Evolutionary conservation across 2,888 invertebrate species (phyloP), one percentile per base, ranked within the genome.

Genomic region (Drosophila robusta): DNA sequence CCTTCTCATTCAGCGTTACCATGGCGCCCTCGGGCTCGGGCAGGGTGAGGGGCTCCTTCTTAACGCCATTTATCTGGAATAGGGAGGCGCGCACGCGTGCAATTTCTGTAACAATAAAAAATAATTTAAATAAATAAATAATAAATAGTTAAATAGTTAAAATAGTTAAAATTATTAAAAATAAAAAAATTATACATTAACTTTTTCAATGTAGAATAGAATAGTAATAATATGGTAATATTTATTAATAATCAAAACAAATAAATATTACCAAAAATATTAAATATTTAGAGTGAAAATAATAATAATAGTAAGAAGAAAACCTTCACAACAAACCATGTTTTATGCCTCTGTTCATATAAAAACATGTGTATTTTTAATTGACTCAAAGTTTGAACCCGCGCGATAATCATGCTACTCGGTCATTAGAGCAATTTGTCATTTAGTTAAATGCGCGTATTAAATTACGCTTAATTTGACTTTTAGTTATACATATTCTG

Each of bases 31-130:
- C 96, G 72, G 97, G 95, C 91, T 98, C 98, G 91, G 98, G 98
- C 92, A 98, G 93, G 87, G 96, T 94, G 87, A 98, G 94, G 64
- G 98, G 97, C 92, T 98, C 98, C 93, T 98, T 98, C 93, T 97
- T 97, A 78, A 96, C 96, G 90, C 98, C 99, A 95, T 98, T 98
- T 94, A 99, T 98, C 95, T 99, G 99, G 94, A 99, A 99, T 93
- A 99, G 94, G 93, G 97, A 97, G 89, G 98, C 97, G 92, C 99
- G 96, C 73, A 99, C 99, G 95, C 97, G 97, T 92, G 98, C 97
- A 92, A 99, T 99, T 95, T 99, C 98, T 99, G 96, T 64, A 96
- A 96, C 93, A 91, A 52, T 52, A 51, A 9, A 39, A n/a, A 7
- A 60, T 24, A 18, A 47, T 2, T 42, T 41, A 57, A 34, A 38